These are phyloP conservation scores for Macrophya alboannulata DNA, from an alignment of 2,888 invertebrate species.

Conservation along the genomic window DNA sequence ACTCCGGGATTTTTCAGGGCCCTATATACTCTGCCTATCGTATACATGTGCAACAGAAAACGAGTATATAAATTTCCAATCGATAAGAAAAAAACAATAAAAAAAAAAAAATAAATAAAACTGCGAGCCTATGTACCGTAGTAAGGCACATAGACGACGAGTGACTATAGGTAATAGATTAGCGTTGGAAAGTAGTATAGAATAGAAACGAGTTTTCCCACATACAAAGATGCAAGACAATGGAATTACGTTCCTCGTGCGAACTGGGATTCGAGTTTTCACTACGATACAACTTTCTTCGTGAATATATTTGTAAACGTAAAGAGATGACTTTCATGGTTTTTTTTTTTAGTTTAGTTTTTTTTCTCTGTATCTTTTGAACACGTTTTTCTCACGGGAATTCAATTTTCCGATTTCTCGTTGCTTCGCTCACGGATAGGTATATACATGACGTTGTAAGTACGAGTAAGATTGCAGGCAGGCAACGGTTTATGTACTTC, in stretches of 20 bases:
- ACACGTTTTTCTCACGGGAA: not conserved
- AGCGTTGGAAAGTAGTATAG: constrained; percentile 39
- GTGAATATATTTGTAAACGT: not conserved
- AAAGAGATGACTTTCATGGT: not conserved
- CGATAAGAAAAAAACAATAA: not conserved
- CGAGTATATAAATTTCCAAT: not conserved
- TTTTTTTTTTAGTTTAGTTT: no score
- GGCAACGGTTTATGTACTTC: not conserved
- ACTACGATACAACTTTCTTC: constrained; percentile 45
- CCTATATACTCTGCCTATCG: no score
- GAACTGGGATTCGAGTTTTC: constrained; percentile 52
- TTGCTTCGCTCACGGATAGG: not conserved
- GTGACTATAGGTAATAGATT: not conserved
- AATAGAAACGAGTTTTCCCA: constrained; percentile 43
- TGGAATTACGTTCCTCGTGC: not conserved
- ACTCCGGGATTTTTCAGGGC: not conserved
- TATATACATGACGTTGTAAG: not conserved
- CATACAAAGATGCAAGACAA: not conserved
- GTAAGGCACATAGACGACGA: not conserved
- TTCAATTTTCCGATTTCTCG: not conserved
- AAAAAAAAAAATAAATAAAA: not conserved
- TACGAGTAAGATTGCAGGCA: not conserved
- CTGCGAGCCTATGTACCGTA: not conserved
- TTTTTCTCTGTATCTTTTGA: not conserved
- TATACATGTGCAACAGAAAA: not conserved